phyloP scores from a whole-genome alignment of 1,140 invertebrate species.

The Lineus longissimus region DNA sequence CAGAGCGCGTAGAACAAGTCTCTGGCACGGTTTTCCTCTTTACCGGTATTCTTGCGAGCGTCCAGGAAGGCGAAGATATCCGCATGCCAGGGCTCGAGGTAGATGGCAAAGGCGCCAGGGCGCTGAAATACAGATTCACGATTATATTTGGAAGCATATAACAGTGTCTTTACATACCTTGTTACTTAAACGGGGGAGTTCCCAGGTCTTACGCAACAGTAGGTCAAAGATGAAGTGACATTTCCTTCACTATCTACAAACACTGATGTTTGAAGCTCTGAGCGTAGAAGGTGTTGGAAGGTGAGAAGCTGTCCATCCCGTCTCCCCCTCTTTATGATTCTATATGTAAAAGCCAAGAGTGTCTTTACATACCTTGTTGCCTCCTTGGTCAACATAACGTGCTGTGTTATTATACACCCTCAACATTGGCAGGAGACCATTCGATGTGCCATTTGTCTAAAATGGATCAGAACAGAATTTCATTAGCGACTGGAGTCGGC shows the following conservation, averaged over 20 bases:
- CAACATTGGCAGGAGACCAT: conserved; percentile 97
- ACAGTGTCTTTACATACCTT: conserved; percentile 60
- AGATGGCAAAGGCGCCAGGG: conserved; percentile 98
- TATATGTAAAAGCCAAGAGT: too few relatives aligned
- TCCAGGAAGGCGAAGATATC: conserved; percentile 96
- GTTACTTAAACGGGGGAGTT: too few relatives aligned
- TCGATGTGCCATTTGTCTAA: conserved; percentile 86
- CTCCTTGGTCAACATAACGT: conserved; percentile 96
- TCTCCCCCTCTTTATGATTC: too few relatives aligned
- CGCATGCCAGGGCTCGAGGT: conserved; percentile 98
- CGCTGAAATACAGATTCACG: conserved; percentile 61
- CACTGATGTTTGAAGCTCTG: too few relatives aligned
- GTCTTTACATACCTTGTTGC: conserved; percentile 79
- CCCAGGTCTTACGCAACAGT: too few relatives aligned
- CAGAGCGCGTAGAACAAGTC: conserved; percentile 98
- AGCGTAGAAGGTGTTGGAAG: too few relatives aligned
- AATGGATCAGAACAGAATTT: conserved; percentile 17
- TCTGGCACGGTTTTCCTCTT: conserved; percentile 62
- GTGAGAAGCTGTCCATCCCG: too few relatives aligned
- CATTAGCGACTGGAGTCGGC: too few relatives aligned
- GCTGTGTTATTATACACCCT: conserved; percentile 95
- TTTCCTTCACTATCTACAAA: too few relatives aligned
- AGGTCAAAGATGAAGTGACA: too few relatives aligned
- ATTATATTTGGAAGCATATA: neutral
- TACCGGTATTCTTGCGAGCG: conserved; percentile 79